A percentile compares a stretch with the other conserved stretches of the same genome.
phyloP scores from a whole-genome alignment of 2,113 vertebrate genomes.

The Tetrao urogallus region DNA sequence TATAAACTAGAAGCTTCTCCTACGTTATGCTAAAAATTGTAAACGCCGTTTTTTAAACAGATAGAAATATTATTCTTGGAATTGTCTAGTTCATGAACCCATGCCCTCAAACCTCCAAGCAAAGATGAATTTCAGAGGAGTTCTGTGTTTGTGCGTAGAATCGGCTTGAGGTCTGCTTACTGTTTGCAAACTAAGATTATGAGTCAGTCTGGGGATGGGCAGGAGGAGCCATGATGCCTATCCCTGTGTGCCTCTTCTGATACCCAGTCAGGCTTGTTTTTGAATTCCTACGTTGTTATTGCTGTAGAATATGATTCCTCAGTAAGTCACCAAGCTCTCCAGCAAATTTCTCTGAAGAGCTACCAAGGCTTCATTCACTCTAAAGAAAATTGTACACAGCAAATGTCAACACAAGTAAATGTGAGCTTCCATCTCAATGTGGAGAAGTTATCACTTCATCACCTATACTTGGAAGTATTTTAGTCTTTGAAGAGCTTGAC shows the following conservation, averaged over 20 bases:
- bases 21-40: neutral
- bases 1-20: conserved; percentile 1
- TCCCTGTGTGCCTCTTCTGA: neutral
- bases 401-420: neutral
- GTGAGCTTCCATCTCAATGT: neutral
- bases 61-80: neutral
- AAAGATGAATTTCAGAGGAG: neutral
- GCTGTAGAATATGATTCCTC: neutral
- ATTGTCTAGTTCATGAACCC: neutral
- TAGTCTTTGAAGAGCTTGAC: neutral
- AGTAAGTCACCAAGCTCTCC: neutral
- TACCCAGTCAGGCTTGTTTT: neutral
- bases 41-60: neutral
- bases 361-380: neutral
- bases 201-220: neutral
- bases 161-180: neutral
- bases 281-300: neutral
- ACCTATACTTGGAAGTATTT: too few relatives aligned
- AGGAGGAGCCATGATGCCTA: neutral
- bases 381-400: neutral
- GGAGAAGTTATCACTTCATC: neutral
- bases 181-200: neutral
- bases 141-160: neutral
- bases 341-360: neutral
- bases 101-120: neutral